Evolutionary conservation across 2,113 vertebrate species (phyloP).

Genomic region (Caranx melampygus): DNA sequence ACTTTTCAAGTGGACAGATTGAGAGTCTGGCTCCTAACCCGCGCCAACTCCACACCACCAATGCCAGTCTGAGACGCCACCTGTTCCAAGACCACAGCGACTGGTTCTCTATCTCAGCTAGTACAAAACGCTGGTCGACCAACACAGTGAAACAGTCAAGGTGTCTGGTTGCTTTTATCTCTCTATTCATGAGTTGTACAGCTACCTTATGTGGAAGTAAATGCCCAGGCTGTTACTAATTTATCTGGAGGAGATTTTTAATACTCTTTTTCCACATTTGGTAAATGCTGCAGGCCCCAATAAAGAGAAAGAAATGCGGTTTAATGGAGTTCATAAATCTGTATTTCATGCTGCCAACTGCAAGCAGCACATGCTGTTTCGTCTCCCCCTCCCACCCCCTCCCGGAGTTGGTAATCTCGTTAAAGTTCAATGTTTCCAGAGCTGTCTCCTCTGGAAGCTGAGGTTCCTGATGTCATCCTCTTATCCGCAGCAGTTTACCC

Average conservation of each 20-base stretch:
- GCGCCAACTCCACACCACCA: constrained; percentile 60
- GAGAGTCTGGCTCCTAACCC: constrained; percentile 73
- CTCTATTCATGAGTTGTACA: constrained; percentile 52
- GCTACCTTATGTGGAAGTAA: constrained; percentile 64
- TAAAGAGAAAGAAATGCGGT: constrained; percentile 81
- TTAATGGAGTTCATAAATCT: constrained; percentile 86
- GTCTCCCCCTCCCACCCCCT: constrained; percentile 49
- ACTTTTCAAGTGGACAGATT: constrained; percentile 80
- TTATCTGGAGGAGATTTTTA: constrained; percentile 71
- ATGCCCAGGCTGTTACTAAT: constrained; percentile 76
- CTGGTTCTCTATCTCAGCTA: constrained; percentile 52
- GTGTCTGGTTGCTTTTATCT: constrained; percentile 57
- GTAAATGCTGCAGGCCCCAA: constrained; percentile 78
- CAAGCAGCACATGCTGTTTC: constrained; percentile 64
- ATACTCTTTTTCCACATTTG: constrained; percentile 61
- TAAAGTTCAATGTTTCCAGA: constrained; percentile 78
- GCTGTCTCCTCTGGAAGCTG: constrained; percentile 63
- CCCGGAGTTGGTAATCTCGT: constrained; percentile 76
- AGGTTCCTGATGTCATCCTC: constrained; percentile 66
- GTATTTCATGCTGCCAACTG: constrained; percentile 81
- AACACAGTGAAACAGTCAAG: constrained; percentile 47
- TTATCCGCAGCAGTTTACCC: constrained; percentile 53
- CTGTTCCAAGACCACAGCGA: constrained; percentile 74
- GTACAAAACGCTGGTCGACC: constrained; percentile 34
- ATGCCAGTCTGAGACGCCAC: constrained; percentile 71